Evolutionary conservation across 2,113 vertebrate species (phyloP).

Genomic region (Phoenicopterus ruber): DNA sequence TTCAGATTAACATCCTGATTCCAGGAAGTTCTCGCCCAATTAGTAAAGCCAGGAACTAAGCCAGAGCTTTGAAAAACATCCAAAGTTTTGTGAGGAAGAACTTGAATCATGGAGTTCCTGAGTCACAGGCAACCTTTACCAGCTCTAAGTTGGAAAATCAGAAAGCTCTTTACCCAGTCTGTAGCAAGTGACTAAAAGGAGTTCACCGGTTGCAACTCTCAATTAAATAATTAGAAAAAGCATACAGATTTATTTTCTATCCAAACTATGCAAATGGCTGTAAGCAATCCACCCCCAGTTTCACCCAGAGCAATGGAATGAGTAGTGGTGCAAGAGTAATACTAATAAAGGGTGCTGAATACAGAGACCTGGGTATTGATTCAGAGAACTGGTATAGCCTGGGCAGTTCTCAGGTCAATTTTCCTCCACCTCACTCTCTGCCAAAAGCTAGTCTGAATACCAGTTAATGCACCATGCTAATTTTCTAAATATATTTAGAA

Average conservation of each 20-base stretch:
- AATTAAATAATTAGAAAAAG: background rate
- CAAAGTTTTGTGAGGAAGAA: conserved; percentile 48
- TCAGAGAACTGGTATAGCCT: background rate
- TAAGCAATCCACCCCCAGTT: background rate
- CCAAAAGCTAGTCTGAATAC: background rate
- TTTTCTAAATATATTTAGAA: background rate
- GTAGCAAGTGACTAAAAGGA: background rate
- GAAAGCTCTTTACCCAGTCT: conserved; percentile 10
- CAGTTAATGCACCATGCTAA: background rate
- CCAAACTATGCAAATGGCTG: background rate
- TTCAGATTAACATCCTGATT: conserved; percentile 39
- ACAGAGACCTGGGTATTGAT: background rate
- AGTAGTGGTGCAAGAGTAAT: background rate
- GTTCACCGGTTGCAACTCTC: background rate
- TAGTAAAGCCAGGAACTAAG: conserved; percentile 56
- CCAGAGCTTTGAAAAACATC: conserved; percentile 47
- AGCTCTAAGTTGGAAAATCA: background rate
- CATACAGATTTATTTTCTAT: background rate
- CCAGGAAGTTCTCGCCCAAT: conserved; percentile 67
- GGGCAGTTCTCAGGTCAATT: background rate
- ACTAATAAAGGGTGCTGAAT: background rate
- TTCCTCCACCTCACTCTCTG: background rate
- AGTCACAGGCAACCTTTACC: conserved; percentile 49
- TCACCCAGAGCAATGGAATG: background rate
- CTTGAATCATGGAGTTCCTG: conserved; percentile 53